Evolutionary conservation across 1,140 invertebrate species (phyloP).

Genomic region (Campodea augens): DNA sequence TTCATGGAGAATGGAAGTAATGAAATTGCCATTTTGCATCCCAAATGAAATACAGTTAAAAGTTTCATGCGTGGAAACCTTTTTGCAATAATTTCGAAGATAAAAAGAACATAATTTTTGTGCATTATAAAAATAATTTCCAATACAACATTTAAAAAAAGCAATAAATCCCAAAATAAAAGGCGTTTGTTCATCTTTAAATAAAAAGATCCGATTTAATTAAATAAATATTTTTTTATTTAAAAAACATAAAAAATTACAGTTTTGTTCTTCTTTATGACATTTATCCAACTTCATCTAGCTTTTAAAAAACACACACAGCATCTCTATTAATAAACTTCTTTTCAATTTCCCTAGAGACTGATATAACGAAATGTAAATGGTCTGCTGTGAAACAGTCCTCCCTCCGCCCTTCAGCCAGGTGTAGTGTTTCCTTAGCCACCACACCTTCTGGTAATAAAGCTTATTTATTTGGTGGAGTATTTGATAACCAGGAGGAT

Average conservation of each 20-base stretch:
- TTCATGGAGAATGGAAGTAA: too few relatives aligned
- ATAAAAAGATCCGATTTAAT: constrained; percentile 2
- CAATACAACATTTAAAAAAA: too few relatives aligned
- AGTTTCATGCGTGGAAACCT: too few relatives aligned
- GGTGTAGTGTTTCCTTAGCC: constrained; percentile 41
- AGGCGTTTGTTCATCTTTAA: too few relatives aligned
- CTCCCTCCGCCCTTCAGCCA: constrained; percentile 38
- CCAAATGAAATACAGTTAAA: too few relatives aligned
- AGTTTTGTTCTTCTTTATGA: background rate
- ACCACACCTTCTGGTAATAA: constrained; percentile 30
- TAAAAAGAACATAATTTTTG: too few relatives aligned
- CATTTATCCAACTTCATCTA: background rate
- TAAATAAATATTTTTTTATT: background rate
- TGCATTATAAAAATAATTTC: background rate
- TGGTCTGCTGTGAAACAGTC: constrained; percentile 49
- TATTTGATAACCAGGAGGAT: constrained; percentile 60
- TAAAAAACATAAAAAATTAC: background rate
- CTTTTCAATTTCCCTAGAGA: constrained; percentile 25
- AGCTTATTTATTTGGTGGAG: constrained; percentile 58
- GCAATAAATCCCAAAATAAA: too few relatives aligned
- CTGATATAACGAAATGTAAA: constrained; percentile 48
- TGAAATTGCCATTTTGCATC: too few relatives aligned
- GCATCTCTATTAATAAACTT: background rate
- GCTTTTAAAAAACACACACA: background rate
- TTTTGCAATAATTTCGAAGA: too few relatives aligned